Conservation (phyloP, 2,797 vertebrate genomes). For the Hafferia zeledoni region DNA sequence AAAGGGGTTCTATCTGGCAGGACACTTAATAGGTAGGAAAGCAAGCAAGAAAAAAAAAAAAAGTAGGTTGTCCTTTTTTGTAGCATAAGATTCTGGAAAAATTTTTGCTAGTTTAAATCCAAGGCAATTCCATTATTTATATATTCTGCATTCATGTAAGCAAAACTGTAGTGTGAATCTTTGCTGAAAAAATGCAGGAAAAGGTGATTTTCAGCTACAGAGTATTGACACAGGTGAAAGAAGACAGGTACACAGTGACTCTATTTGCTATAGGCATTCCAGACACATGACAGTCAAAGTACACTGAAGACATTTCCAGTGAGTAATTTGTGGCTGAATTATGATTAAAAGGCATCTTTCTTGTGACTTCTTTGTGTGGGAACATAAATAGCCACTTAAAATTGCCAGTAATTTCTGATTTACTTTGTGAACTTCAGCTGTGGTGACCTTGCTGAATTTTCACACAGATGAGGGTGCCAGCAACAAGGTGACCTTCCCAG, state of each 20-base stretch:
- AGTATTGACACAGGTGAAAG: neutral
- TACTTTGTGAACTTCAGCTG: neutral
- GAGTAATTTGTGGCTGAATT: neutral
- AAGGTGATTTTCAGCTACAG: neutral
- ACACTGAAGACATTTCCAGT: neutral
- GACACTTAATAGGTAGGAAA: neutral
- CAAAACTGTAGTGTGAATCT: neutral
- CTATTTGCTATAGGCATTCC: neutral
- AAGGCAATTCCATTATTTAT: neutral
- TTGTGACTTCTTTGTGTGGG: neutral
- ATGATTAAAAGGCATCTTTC: neutral
- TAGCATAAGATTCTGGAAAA: neutral
- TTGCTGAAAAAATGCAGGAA: neutral
- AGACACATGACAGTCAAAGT: neutral
- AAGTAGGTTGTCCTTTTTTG: neutral
- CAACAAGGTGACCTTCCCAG: neutral
- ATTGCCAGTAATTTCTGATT: neutral
- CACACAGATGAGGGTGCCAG: neutral
- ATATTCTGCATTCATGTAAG: neutral
- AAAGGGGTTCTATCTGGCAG: neutral
- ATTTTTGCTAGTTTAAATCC: neutral
- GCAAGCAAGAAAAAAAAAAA: neutral
- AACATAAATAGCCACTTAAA: neutral
- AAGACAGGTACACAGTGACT: neutral
- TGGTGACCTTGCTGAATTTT: neutral